Base-by-base conservation (phyloP, 2,797 vertebrate species). In the Tolypeutes matacus region DNA sequence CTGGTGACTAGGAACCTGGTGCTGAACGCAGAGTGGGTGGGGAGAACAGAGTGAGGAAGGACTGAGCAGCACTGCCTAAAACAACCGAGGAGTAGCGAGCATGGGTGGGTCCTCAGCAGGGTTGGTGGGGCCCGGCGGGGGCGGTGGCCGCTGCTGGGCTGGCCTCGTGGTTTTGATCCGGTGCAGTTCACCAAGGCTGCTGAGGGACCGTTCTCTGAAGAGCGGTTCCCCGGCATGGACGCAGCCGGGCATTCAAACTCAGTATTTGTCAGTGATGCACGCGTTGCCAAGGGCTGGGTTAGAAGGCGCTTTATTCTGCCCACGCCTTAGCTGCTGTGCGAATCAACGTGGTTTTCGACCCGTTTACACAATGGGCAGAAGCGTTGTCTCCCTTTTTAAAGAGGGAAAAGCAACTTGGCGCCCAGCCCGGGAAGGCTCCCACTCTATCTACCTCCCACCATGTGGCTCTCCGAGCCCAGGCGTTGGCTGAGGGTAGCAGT, bases 281-380 rank as follows among this genome's bases (percentile, higher is more conserved):
- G 31, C 12, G 39, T 93, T 88, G 85, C 87, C 72, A 1, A 53
- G 77, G 86, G 64, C 88, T 67, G 27, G 31, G 78, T 60, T 62
- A 84, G 89, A 76, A 92, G 51, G 85, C 92, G 20, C 85, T 93
- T 93, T 18, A 77, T 96, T 95, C 65, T 62, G 34, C 64, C 76
- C 60, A 72, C 83, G 96, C 92, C 53, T 96, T 90, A 27, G 60
- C 75, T 77, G 42, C 36, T 60, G 70, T 62, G 85, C 20, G 39
- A 65, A 58, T 27, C 75, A 73, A 86, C 27, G 91, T 85, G 36
- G 62, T 62, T 83, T 82, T 60, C 36, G 31, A 34, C 31, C 27
- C 42, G n/a, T 91, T 96, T 89, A 91, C 94, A 97, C 97, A 97
- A 97, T 96, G 94, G 95, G 92, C 93, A 95, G 93, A 81, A 97